Evolutionary conservation across 2,888 invertebrate species (phyloP).

Genomic region (Apodemia hepburni): DNA sequence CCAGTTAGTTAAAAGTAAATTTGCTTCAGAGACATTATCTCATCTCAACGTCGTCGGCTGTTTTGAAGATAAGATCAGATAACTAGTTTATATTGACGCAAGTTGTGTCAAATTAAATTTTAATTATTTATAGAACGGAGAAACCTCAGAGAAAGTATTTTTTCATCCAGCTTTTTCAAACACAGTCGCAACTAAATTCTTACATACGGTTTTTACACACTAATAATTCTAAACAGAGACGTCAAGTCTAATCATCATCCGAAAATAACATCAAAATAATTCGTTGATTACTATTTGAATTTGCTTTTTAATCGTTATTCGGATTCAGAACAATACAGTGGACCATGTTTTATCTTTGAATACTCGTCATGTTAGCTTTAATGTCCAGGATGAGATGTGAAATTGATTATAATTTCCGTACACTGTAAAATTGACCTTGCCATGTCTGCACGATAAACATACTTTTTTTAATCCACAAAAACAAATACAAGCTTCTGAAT

Average conservation of each 20-base stretch:
- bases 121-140: neutral
- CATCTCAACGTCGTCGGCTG: too few species aligned
- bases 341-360: neutral
- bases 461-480: neutral
- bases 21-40: too few species aligned
- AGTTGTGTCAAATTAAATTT: too few species aligned
- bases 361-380: neutral
- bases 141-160: neutral
- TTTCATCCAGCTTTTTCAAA: neutral
- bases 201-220: neutral
- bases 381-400: neutral
- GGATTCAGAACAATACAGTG: neutral
- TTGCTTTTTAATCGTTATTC: neutral
- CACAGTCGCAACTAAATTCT: neutral
- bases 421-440: neutral
- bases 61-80: neutral
- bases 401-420: neutral
- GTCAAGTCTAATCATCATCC: neutral
- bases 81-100: too few species aligned
- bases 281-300: neutral
- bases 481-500: neutral
- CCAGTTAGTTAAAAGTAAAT: too few species aligned
- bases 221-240: neutral
- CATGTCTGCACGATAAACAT: neutral
- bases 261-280: neutral